phyloP scores from a whole-genome alignment of 2,888 invertebrate genomes.

The Drosophila lutescens region DNA sequence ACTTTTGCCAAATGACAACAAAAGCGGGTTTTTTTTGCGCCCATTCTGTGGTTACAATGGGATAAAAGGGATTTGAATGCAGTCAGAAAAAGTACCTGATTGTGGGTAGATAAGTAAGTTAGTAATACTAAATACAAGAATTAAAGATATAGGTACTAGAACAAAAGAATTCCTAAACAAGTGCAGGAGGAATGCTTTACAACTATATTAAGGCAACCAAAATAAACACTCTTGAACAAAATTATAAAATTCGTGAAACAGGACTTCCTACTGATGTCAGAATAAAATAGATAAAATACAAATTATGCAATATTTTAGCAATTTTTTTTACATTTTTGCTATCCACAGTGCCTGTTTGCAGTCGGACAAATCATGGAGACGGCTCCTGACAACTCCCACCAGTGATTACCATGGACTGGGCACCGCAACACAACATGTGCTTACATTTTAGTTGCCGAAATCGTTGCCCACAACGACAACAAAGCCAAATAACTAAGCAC shows the following conservation, averaged over 20 bases:
- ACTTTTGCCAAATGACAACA: constrained; percentile 76
- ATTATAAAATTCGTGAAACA: too few relatives aligned
- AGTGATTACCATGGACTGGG: constrained; percentile 14
- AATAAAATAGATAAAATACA: too few relatives aligned
- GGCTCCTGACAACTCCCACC: constrained; percentile 9
- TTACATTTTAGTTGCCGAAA: constrained; percentile 69
- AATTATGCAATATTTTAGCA: too few relatives aligned
- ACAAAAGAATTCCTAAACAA: too few relatives aligned
- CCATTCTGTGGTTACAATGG: constrained; percentile 51
- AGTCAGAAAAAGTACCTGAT: neutral
- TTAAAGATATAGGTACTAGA: neutral
- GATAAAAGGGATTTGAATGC: neutral
- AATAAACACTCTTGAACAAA: too few relatives aligned
- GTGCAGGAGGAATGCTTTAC: too few relatives aligned
- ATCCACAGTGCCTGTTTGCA: neutral
- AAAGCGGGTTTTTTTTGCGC: constrained; percentile 57
- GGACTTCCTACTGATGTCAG: too few relatives aligned
- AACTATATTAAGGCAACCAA: too few relatives aligned
- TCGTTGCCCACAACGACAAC: constrained; percentile 52
- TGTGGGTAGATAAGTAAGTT: neutral
- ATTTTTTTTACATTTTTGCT: too few relatives aligned
- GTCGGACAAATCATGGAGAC: constrained; percentile 13
- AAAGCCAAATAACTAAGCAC: constrained; percentile 49
- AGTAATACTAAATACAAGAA: neutral
- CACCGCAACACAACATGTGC: constrained; percentile 60